A percentile compares a stretch with the other conserved stretches of the same genome.
Conservation (phyloP, 2,113 vertebrate species). For the Ptychochromis oligacanthus region DNA sequence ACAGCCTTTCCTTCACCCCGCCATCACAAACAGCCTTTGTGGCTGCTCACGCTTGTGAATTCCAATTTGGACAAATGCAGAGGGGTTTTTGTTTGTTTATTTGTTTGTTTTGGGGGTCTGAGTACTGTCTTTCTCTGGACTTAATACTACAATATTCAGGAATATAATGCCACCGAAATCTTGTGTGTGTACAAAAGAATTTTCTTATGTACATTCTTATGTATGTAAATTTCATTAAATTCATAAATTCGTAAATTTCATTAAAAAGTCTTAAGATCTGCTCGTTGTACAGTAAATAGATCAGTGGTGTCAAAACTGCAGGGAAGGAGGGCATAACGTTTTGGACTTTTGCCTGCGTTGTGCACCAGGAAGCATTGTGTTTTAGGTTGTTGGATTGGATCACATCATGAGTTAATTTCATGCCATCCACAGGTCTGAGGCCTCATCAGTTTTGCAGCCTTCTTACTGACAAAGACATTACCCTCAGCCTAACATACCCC, state of each 20-base stretch:
- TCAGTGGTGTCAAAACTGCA: not conserved
- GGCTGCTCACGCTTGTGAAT: slow-evolving; percentile 20
- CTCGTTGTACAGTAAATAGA: not conserved
- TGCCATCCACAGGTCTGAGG: not conserved
- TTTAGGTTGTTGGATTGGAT: not conserved
- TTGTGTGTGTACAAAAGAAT: too few species aligned
- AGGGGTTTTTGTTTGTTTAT: slow-evolving; percentile 14
- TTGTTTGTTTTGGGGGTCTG: not conserved
- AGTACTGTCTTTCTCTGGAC: not conserved
- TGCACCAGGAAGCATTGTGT: not conserved
- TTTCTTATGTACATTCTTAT: too few species aligned
- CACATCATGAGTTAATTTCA: not conserved
- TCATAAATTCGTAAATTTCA: too few species aligned
- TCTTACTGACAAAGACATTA: not conserved
- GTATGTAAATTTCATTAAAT: too few species aligned
- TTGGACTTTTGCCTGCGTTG: not conserved
- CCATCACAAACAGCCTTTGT: slow-evolving; percentile 68
- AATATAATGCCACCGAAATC: not conserved
- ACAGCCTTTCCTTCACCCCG: slow-evolving; percentile 71
- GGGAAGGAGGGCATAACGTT: not conserved
- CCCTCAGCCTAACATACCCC: not conserved
- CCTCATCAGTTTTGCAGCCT: not conserved
- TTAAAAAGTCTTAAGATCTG: not conserved
- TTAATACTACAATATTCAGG: slow-evolving; percentile 17
- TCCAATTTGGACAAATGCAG: slow-evolving; percentile 43